Base-by-base conservation (phyloP, 2,888 invertebrate species). In the Nomada ruficornis region DNA sequence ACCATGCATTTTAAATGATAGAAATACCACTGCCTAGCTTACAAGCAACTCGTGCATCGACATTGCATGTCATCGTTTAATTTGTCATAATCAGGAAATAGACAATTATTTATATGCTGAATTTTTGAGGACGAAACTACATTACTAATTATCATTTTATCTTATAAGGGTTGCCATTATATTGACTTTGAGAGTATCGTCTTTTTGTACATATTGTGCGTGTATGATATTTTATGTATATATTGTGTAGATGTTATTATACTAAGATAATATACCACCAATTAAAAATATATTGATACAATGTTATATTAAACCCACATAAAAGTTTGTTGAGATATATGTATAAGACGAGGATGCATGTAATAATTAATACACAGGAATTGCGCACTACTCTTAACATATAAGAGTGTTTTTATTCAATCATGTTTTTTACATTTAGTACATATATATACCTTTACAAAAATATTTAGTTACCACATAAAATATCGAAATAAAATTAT, bases 21-120 rank as follows among this genome's bases (percentile, higher is more conserved):
- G 81, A 73, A 87, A 85, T 87, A 88, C 83, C 91, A 91, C 92
- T 91, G 92, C 92, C 91, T 90, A 80, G 85, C 89, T 85, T 88
- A 85, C 78, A 73, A 88, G 71, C 83, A 87, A 88, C 83, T 89
- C 87, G 88, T 86, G 70, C 88, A 89, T 85, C 62, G 74, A 84
- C 80, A 79, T 87, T 86, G 87, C 83, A 86, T 85, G 77, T 79
- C 83, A 77, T 76, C 86, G 82, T 84, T 85, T 87, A 69, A 85
- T 86, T 87, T 79, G 80, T 44, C 76, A 36, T 81, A 71, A 87
- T 84, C 64, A 64, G 82, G 70, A 81, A 69, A 80, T 82, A 85
- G 68, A 78, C 60, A 78, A 36, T 81, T 89, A 78, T 83, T 84
- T 74, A 74, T 79, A 81, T 50, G 54, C 62, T 76, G 83, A 78